Evolutionary conservation across 2,113 vertebrate species (phyloP).

Genomic region (Brienomyrus longianalis): DNA sequence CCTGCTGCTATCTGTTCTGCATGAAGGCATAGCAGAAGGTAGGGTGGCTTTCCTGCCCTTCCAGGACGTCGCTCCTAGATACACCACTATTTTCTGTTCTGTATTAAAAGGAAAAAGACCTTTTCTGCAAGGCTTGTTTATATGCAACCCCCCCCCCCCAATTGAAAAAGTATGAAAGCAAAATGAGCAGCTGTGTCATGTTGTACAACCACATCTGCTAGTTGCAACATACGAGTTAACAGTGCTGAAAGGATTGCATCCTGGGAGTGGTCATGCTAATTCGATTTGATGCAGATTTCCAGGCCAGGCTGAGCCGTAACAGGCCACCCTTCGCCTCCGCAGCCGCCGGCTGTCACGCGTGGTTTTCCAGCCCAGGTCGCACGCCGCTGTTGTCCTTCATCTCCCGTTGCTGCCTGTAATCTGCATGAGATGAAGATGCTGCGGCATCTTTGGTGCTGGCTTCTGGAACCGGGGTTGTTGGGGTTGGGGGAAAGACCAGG

Average conservation of each 20-base stretch:
- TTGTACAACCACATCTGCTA: not conserved
- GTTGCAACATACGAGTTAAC: not conserved
- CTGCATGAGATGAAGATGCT: not conserved
- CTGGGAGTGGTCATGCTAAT: constrained; percentile 1
- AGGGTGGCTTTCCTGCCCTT: constrained; percentile 4
- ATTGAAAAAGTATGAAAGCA: not conserved
- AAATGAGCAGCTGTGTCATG: not conserved
- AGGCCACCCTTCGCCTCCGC: not conserved
- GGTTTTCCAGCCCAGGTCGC: not conserved
- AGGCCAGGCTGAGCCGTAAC: not conserved
- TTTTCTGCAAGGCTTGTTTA: not conserved
- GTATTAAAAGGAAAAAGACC: not conserved
- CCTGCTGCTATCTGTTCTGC: not conserved
- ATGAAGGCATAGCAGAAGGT: not conserved
- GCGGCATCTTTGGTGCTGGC: not conserved
- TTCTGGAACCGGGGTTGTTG: not conserved
- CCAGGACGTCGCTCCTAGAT: not conserved
- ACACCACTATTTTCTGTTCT: not conserved
- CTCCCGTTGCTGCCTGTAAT: not conserved
- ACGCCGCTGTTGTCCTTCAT: not conserved
- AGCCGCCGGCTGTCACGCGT: not conserved
- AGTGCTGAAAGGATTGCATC: not conserved
- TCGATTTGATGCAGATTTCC: not conserved
- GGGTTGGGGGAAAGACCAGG: not conserved
- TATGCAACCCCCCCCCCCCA: not conserved